Evolutionary conservation across 2,113 vertebrate genomes (phyloP).

Genomic region (Coracopsis vasa): DNA sequence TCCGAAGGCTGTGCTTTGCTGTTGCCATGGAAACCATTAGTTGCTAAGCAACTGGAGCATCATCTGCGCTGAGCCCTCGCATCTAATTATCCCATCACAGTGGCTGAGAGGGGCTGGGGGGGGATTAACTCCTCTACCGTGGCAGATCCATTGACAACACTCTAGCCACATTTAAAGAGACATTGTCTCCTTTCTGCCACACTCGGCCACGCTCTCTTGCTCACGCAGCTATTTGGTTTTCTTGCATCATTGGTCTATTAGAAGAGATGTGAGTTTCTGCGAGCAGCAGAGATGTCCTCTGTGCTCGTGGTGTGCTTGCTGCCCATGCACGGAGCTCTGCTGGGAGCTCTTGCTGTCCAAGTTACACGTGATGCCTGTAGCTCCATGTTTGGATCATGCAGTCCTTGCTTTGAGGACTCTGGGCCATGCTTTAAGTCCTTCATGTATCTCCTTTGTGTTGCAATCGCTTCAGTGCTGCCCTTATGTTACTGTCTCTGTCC

Average conservation of each 20-base stretch:
- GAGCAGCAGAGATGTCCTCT: background rate
- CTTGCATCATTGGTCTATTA: background rate
- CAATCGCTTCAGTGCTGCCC: accelerated
- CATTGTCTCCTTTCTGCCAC: background rate
- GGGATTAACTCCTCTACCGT: conserved; percentile 71
- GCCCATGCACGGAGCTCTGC: background rate
- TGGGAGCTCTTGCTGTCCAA: background rate
- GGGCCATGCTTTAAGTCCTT: background rate
- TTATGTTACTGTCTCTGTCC: background rate
- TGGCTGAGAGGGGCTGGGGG: conserved; percentile 71
- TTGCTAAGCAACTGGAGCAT: conserved; percentile 91
- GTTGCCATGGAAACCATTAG: conserved; percentile 90
- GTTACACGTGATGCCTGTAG: accelerated
- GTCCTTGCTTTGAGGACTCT: background rate
- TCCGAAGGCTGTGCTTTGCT: conserved; percentile 79
- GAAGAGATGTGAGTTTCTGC: background rate
- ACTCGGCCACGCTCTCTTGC: background rate
- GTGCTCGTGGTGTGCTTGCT: background rate
- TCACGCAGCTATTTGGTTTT: background rate
- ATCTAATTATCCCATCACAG: conserved; percentile 86
- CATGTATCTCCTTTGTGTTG: background rate
- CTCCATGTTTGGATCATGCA: background rate
- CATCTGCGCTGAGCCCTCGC: conserved; percentile 80
- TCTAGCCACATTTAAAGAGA: conserved; percentile 70
- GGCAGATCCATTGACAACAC: conserved; percentile 64